Base-by-base conservation (phyloP, 2,113 vertebrate species). In the Calonectris borealis region DNA sequence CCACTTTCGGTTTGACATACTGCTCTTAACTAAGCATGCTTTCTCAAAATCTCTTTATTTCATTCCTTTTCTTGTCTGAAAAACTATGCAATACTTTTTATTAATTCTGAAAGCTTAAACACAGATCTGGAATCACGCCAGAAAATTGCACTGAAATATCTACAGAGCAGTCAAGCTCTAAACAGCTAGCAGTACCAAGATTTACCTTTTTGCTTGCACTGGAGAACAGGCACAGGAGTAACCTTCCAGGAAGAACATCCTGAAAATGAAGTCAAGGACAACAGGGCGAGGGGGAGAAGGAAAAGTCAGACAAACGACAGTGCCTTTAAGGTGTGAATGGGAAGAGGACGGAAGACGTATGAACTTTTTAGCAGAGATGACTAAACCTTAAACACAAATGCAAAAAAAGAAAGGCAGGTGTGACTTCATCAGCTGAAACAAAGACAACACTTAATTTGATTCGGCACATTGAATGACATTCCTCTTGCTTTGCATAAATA, bases 281-380 rank as follows among this genome's bases (percentile, higher is more conserved):
- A 69, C 2, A 1, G 0, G 2, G 1, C 3, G 10, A 16, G 8
- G 10, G 3, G 27, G 0, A 49, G 13, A 66, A 62, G 6, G 26
- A 61, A 44, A 61, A 16, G 22, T 49, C 46, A 68, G 42, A 15
- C 8, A 89, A 78, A 2, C 19, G 75, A 54, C 16, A 44, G 2
- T 36, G 46, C 13, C 21, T 80, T 58, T 61, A 58, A 78, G 26
- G 17, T 3, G 4, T 20, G 16, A 3, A 8, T 21, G 5, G 19
- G n/a, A 46, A 25, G 26, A 69, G 4, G 58, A 72, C 1, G 0
- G 57, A 40, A 71, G 21, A 60, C 0, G 3, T 7, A 9, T 3
- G 4, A 72, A 69, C 27, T 83, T 31, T 48, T 27, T 40, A 70
- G 49, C 21, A 86, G 19, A 89, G 11, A 54, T 32, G 22, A 78